A percentile compares a stretch with the other conserved stretches of the same genome.
Conservation (phyloP, 2,113 vertebrate species). For the Ursus arctos region DNA sequence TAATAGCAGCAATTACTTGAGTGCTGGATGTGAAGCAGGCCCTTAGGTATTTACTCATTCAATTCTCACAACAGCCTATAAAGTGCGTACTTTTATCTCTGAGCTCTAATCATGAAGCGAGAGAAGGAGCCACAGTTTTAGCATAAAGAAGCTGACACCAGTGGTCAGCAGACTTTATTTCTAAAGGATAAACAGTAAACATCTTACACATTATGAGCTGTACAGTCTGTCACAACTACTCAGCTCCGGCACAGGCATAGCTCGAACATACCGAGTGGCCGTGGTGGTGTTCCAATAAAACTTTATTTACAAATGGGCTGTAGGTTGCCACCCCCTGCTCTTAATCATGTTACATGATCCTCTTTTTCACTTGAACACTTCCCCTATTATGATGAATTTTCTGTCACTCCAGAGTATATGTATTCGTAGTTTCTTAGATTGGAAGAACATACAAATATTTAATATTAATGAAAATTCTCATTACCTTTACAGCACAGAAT, state of each 20-base stretch:
- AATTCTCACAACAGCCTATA: not conserved
- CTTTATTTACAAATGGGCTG: not conserved
- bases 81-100: not conserved
- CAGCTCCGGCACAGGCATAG: not conserved
- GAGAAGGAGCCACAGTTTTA: not conserved
- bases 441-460: not conserved
- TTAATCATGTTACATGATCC: not conserved
- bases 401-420: not conserved
- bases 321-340: not conserved
- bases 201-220: rapidly evolving
- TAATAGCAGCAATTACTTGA: not conserved
- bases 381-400: not conserved
- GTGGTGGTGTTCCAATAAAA: not conserved
- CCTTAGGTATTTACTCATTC: not conserved
- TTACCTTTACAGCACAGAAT: not conserved
- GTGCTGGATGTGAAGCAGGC: not conserved
- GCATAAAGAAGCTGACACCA: not conserved
- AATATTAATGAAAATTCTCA: not conserved
- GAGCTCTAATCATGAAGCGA: not conserved
- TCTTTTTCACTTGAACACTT: not conserved
- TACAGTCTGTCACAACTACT: no score
- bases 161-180: not conserved
- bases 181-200: not conserved
- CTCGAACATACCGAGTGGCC: not conserved
- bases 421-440: not conserved